These are phyloP conservation scores for Tridacna crocea DNA, from an alignment of 2,888 invertebrate genomes.

Conservation along the genomic window DNA sequence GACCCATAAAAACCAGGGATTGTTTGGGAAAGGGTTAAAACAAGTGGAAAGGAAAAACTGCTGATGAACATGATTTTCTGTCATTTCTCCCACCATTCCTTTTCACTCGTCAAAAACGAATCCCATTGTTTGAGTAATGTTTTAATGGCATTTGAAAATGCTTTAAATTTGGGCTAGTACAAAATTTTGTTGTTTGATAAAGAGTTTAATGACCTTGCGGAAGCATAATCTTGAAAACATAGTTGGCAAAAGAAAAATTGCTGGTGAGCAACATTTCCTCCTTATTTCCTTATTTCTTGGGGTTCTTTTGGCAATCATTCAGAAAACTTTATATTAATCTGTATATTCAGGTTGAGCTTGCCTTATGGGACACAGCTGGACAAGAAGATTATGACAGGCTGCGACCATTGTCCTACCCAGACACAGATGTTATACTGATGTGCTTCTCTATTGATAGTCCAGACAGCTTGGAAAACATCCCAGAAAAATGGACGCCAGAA, in stretches of 20 bases:
- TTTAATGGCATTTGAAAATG: background rate
- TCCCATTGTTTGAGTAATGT: background rate
- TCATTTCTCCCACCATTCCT: no score
- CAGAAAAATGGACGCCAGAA: constrained; percentile 99
- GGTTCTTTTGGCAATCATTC: no score
- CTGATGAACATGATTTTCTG: background rate
- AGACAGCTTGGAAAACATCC: constrained; percentile 99
- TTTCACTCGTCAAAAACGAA: no score
- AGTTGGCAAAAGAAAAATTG: background rate
- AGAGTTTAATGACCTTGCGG: background rate
- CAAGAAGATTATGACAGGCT: constrained; percentile 99
- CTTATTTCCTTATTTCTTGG: no score
- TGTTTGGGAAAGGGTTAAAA: background rate
- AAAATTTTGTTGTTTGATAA: background rate
- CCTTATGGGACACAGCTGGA: constrained; percentile 97
- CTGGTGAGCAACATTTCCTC: background rate
- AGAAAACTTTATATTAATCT: background rate
- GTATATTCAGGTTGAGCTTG: constrained; percentile 84
- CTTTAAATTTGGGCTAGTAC: background rate
- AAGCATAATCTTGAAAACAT: no score
- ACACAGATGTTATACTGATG: constrained; percentile 99
- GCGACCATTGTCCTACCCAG: constrained; percentile 97
- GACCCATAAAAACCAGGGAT: no score
- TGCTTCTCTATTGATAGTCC: constrained; percentile 99
- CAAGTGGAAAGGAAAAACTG: background rate